These are phyloP conservation scores for Baryphthengus martii DNA, from an alignment of 2,113 vertebrate genomes.

Conservation along the genomic window DNA sequence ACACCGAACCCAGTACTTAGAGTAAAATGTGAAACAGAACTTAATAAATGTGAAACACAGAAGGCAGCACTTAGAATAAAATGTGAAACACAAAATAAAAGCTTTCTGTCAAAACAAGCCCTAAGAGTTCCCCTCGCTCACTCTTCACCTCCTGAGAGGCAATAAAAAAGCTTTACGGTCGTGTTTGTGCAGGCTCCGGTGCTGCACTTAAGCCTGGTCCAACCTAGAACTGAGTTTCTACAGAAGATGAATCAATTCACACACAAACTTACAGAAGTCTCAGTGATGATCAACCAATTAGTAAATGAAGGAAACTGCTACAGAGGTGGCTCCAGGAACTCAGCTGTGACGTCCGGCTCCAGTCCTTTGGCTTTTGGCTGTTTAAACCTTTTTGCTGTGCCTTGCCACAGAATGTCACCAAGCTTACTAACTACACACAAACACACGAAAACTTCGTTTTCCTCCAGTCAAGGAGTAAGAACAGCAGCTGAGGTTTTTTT, in stretches of 20 bases:
- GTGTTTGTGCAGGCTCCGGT: neutral
- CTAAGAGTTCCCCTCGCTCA: rapidly evolving
- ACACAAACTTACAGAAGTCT: neutral
- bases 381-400: neutral
- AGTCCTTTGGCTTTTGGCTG: neutral
- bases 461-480: neutral
- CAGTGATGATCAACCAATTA: neutral
- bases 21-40: no score
- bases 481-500: neutral
- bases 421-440: neutral
- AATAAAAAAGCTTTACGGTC: neutral
- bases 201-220: neutral
- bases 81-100: neutral
- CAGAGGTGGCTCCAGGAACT: neutral
- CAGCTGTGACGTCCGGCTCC: neutral
- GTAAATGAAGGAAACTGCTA: neutral
- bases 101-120: neutral
- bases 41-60: no score
- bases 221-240: neutral
- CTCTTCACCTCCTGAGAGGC: neutral
- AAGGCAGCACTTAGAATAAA: neutral
- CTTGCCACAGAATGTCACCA: neutral
- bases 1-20: no score
- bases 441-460: neutral
- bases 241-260: neutral